phyloP scores from a whole-genome alignment of 2,113 vertebrate species.

The Chaenogobius annularis region DNA sequence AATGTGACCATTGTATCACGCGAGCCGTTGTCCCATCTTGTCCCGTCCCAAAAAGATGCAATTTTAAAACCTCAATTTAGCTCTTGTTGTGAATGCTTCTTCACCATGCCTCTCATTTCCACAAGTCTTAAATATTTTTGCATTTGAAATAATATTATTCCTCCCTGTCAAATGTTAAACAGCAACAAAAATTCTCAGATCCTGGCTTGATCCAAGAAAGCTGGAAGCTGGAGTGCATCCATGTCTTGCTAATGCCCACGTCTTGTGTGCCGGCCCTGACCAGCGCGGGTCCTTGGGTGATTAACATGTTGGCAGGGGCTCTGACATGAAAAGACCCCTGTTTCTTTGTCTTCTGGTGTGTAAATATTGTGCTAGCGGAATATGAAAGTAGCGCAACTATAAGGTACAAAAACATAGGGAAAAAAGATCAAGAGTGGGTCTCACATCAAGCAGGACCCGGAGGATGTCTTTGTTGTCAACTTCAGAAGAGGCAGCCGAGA shows the following conservation, averaged over 20 bases:
- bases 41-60: too few species aligned
- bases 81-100: too few species aligned
- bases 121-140: neutral
- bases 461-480: conserved; percentile 99
- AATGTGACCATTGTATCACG: too few species aligned
- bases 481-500: conserved; percentile 99
- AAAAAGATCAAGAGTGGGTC: conserved; percentile 99
- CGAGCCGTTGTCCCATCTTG: too few species aligned
- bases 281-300: conserved; percentile 64
- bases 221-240: conserved; percentile 14
- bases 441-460: conserved; percentile 99
- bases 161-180: conserved; percentile 4
- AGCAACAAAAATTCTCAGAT: neutral
- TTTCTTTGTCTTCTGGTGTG: conserved; percentile 98
- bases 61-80: too few species aligned
- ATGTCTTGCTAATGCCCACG: conserved; percentile 52
- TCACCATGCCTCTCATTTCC: too few species aligned
- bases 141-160: neutral
- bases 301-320: conserved; percentile 72
- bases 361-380: conserved; percentile 99
- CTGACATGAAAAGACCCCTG: conserved; percentile 85
- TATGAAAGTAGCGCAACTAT: conserved; percentile 99
- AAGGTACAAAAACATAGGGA: conserved; percentile 94
- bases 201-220: conserved; percentile 8
- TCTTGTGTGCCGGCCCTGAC: conserved; percentile 46